A percentile compares a stretch with the other conserved stretches of the same genome.
Conservation (phyloP, 2,888 invertebrate genomes). For the Aricia artaxerxes region DNA sequence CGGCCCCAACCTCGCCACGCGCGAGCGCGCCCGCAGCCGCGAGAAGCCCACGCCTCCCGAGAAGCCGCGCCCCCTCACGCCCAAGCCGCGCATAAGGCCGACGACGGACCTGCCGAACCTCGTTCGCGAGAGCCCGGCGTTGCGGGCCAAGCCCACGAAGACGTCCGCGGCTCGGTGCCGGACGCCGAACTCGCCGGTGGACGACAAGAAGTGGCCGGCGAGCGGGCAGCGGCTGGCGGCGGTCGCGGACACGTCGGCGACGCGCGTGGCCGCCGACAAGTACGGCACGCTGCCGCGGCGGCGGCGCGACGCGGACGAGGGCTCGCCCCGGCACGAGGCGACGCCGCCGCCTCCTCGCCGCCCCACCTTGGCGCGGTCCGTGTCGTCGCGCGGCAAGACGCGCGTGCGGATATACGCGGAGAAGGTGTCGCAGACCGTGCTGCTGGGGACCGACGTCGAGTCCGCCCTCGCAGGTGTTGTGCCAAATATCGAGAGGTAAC, state of each 20-base stretch:
- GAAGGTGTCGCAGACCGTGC: conserved; percentile 87
- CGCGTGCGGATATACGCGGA: conserved; percentile 89
- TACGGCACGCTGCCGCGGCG: conserved; percentile 90
- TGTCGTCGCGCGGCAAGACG: conserved; percentile 65
- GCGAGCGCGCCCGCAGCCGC: conserved; percentile 81
- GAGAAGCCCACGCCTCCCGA: conserved; percentile 80
- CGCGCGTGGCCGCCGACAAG: conserved; percentile 82
- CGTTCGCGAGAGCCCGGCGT: conserved; percentile 70
- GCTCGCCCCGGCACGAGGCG: conserved; percentile 70
- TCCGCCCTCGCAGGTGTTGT: conserved; percentile 84
- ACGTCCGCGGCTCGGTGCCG: conserved; percentile 81
- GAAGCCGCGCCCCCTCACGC: conserved; percentile 69
- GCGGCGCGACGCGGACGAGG: conserved; percentile 83
- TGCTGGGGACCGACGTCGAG: conserved; percentile 86
- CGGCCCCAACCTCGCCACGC: conserved; percentile 74
- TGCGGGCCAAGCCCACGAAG: conserved; percentile 72
- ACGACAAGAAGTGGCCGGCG: conserved; percentile 87
- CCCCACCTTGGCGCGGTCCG: conserved; percentile 66
- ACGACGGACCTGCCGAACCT: conserved; percentile 78
- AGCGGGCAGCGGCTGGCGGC: conserved; percentile 66
- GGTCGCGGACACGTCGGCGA: conserved; percentile 58
- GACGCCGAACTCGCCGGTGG: conserved; percentile 83
- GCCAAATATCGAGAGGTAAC: conserved; percentile 71
- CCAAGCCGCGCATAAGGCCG: conserved; percentile 72
- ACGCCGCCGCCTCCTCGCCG: conserved; percentile 64